Evolutionary conservation across 2,797 vertebrate genomes (phyloP), one percentile per base, ranked within the genome.

Genomic region (Tauraco hartlaubi): DNA sequence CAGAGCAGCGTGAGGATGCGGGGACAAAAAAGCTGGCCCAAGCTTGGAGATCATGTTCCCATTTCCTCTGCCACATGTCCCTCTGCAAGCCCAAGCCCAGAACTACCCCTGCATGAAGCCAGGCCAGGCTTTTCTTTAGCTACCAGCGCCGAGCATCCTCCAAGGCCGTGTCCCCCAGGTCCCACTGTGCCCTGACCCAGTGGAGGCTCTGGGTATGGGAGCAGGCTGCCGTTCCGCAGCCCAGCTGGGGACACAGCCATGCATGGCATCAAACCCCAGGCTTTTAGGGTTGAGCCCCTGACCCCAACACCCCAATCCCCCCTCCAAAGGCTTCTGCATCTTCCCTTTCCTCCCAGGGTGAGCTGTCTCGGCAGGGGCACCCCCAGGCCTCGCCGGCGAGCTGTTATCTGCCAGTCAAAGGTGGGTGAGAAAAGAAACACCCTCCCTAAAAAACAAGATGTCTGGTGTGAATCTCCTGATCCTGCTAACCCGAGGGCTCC

Each of bases 401-500:
- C 95, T 97, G 96, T 97, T 97, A 98, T 98, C 98, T 98, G 98
- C 98, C 98, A 98, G 98, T 98, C 98, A 98, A 98, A 97, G 48
- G 91, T 3, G 43, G 95, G 97, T 97, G 94, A 98, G 98, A 98
- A 98, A 98, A 92, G 92, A 91, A 95, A 46, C 75, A 52, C 8
- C 15, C 39, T 29, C 52, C 31, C 12, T 25, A 29, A 84, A 92
- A 84, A 91, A 29, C 93, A 96, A 95, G 98, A 98, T 98, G 98
- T 99, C 98, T 99, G 96, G 97, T 98, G 98, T 98, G 98, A 98
- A 98, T 98, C 98, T 98, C 98, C 97, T 96, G 97, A 97, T 98
- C 96, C 88, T 69, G 76, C 93, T 97, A 98, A 97, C 95, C 95
- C 85, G 26, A 94, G 94, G 80, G 68, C 91, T 67, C 90, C 17